These are phyloP conservation scores for Drosophila azteca DNA, from an alignment of 1,140 invertebrate species.

Conservation along the genomic window DNA sequence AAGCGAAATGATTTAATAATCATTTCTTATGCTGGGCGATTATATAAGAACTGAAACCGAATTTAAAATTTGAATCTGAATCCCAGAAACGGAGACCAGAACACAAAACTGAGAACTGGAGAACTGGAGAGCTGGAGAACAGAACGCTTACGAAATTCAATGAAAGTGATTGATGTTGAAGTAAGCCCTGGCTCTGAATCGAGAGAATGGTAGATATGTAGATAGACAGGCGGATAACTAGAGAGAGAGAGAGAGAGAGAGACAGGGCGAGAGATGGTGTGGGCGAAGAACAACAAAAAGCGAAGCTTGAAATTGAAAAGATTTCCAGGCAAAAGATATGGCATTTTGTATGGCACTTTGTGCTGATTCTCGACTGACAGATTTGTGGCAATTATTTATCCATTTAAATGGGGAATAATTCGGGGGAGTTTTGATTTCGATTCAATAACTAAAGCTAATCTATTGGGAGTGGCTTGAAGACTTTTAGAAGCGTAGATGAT, in stretches of 20 bases:
- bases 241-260: conserved; percentile 7
- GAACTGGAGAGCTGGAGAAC: conserved; percentile 32
- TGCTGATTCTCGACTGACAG: conserved; percentile 43
- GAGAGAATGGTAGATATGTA: conserved; percentile 41
- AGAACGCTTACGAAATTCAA: conserved; percentile 72
- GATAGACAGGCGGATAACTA: conserved; percentile 40
- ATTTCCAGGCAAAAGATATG: conserved; percentile 40
- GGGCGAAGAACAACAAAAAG: conserved; percentile 28
- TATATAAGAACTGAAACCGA: conserved; percentile 50
- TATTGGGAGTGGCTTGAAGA: not conserved
- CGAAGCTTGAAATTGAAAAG: conserved; percentile 35
- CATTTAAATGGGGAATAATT: conserved; percentile 10
- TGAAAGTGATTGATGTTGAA: conserved; percentile 80
- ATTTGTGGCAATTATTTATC: conserved; percentile 74
- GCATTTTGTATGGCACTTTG: conserved; percentile 19
- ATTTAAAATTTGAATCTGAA: too few relatives aligned
- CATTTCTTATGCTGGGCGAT: conserved; percentile 41
- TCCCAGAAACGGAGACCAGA: conserved; percentile 21
- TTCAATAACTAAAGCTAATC: not conserved
- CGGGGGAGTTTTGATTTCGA: conserved; percentile 4
- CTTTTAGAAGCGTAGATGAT: not conserved
- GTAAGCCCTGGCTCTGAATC: conserved; percentile 46
- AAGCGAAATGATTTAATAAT: conserved; percentile 76
- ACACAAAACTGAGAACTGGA: conserved; percentile 22
- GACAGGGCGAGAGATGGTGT: conserved; percentile 10